Conservation (phyloP, 2,113 vertebrate genomes). For the Perca schrenkii region DNA sequence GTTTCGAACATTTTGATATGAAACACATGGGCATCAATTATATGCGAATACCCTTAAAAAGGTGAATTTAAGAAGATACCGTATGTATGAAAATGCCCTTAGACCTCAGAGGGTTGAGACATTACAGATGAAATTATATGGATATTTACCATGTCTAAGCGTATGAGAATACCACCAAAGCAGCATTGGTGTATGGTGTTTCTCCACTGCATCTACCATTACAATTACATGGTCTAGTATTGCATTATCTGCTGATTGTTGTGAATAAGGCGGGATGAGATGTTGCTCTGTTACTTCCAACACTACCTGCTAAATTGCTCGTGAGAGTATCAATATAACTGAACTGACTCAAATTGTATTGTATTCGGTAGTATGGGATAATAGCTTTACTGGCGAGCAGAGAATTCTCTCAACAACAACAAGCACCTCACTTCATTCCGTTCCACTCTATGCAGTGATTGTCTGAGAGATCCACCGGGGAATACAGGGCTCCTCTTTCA, state of each 20-base stretch:
- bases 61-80: too few species aligned
- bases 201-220: slow-evolving; percentile 44
- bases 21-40: too few species aligned
- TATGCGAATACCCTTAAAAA: too few species aligned
- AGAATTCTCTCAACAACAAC: slow-evolving; percentile 59
- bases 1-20: too few species aligned
- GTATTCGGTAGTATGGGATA: slow-evolving; percentile 61
- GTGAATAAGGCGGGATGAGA: slow-evolving; percentile 56
- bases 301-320: slow-evolving; percentile 61
- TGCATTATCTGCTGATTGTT: slow-evolving; percentile 62
- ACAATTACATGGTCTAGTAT: slow-evolving; percentile 58
- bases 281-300: slow-evolving; percentile 36
- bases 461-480: slow-evolving; percentile 47
- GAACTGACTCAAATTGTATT: slow-evolving; percentile 61
- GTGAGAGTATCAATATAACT: slow-evolving; percentile 64
- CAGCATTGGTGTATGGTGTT: slow-evolving; percentile 9
- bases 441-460: slow-evolving; percentile 44
- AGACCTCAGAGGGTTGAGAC: too few species aligned
- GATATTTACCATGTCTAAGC: slow-evolving; percentile 30
- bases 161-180: slow-evolving; percentile 33
- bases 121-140: slow-evolving; percentile 36
- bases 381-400: slow-evolving; percentile 62
- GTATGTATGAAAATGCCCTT: too few species aligned
- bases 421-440: slow-evolving; percentile 52
- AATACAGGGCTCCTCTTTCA: slow-evolving; percentile 66